Base-by-base conservation (phyloP, 1,140 invertebrate species). In the Fopius arisanus region DNA sequence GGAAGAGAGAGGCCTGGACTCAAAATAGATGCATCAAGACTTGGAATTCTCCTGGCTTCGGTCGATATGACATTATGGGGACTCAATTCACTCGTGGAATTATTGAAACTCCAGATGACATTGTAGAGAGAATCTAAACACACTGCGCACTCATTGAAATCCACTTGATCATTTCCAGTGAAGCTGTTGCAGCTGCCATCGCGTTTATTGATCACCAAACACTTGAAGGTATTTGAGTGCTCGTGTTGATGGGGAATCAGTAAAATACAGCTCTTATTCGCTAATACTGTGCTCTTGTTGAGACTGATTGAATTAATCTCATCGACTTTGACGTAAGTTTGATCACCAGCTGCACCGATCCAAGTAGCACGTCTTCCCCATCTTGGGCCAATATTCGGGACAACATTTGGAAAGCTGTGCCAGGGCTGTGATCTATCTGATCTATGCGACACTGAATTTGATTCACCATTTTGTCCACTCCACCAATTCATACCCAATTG, bases 301-400 rank as follows among this genome's bases (percentile, higher is more conserved):
- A 98, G 90, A 80, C 93, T 96, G 69, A 96, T 92, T 1, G 94
- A 93, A 86, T 97, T 98, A 62, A 99, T 96, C 86, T 98, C 96
- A 80, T 98, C 97, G 48, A 97, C 92, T 86, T 97, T 96, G 16
- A 99, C 89, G 80, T 96, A 98, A 2, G 97, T 99, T 85, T 97
- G 95, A 89, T 99, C 97, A 0, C 95, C 96, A 31, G 96, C 96
- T 19, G 97, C 97, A 1, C 94, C 94, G 29, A 99, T 91, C 96
- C 96, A 98, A 2, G 95, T 96, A 0, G 96, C 97, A 81, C 95
- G 92, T 77, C 96, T 92, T 5, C 92, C 94, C 89, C 92, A 91
- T 54, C 91, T 90, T 0, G 93, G 91, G 0, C 95, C 95, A 54
- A 96, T 89, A 51, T 95, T 92, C 10, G 95, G 92, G 9, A 98